Base-by-base conservation (phyloP, 1,140 invertebrate species). In the Nautilus pompilius region DNA sequence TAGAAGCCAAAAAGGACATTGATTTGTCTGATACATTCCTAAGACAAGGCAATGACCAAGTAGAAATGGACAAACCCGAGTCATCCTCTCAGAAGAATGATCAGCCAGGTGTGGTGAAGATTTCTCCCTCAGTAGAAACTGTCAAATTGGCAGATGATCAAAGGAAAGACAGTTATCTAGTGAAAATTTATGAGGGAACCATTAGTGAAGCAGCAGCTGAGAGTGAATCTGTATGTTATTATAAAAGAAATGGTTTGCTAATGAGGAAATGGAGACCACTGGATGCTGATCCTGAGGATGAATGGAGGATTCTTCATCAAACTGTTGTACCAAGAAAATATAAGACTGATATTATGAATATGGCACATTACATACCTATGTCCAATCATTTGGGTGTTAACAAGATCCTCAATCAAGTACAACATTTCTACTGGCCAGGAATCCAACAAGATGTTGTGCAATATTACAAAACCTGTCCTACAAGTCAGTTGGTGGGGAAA, bases 401-500 rank as follows among this genome's bases (percentile, higher is more conserved):
- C 15, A 66, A 70, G 28, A 68, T 63, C 5, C 53, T 49, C 22
- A 15, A 55, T 26, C 59, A 51, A 34, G 49, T 69, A 15, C 30
- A 46, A 8, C 45, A 60, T 45, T 62, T 68, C 26, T 65, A 29
- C 51, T 62, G 64, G 58, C 67, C 62, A 8, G 32, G 46, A 20
- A 17, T 68, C 4, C 57, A 32, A 17, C 6, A 36, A 24, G 65
- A 65, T 54, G 65, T 66, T 15, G n/a, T n/a, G 2, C 13, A 68
- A 6, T 62, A 41, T 55, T 69, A 61, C 29, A 67, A 57, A 24
- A 58, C 59, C 34, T 72, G 61, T 49, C 66, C 70, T 55, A 55
- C 33, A 28, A 67, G 68, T 67, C 65, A 72, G 29, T 46, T 70
- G 49, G 65, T 69, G 30, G 60, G 68, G 36, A 67, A 72, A 58